A percentile compares a stretch with the other conserved stretches of the same genome.
phyloP scores from a whole-genome alignment of 1,140 invertebrate genomes.

The Zaprionus nigranus region DNA sequence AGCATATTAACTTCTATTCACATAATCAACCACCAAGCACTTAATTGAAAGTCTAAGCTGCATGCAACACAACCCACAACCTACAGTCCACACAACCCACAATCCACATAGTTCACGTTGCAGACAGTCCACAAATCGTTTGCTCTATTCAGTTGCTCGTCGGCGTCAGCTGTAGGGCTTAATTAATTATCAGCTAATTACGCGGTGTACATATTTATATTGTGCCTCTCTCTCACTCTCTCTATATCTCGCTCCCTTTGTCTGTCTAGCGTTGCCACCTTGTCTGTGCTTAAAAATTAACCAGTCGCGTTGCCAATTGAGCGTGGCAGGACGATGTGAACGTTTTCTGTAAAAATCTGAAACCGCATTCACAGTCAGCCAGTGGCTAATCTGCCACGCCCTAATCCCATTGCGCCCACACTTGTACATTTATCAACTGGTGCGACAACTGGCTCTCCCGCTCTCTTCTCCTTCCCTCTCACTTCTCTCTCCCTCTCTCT shows the following conservation, averaged over 20 bases:
- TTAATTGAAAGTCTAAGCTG: constrained; percentile 68
- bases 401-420: not conserved
- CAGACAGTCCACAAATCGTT: not conserved
- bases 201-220: constrained; percentile 70
- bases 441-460: not conserved
- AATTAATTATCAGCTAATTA: constrained; percentile 79
- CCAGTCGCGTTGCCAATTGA: constrained; percentile 70
- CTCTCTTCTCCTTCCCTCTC: constrained; percentile 2
- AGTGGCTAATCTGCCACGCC: constrained; percentile 38
- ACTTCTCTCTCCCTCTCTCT: not conserved
- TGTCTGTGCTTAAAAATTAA: constrained; percentile 55
- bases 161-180: constrained; percentile 37
- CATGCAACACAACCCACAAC: constrained; percentile 20
- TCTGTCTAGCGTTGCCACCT: not conserved
- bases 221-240: constrained; percentile 25
- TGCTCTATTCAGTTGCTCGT: not conserved
- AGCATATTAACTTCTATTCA: not conserved
- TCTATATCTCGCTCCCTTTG: constrained; percentile 33
- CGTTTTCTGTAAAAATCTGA: constrained; percentile 7
- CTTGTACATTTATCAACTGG: constrained; percentile 27
- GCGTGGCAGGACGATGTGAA: constrained; percentile 36
- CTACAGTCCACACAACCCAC: not conserved
- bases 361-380: constrained; percentile 41
- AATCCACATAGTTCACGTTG: not conserved
- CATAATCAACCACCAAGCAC: constrained; percentile 19